Base-by-base conservation (phyloP, 2,113 vertebrate genomes). In the Trochalopteron elliotii region DNA sequence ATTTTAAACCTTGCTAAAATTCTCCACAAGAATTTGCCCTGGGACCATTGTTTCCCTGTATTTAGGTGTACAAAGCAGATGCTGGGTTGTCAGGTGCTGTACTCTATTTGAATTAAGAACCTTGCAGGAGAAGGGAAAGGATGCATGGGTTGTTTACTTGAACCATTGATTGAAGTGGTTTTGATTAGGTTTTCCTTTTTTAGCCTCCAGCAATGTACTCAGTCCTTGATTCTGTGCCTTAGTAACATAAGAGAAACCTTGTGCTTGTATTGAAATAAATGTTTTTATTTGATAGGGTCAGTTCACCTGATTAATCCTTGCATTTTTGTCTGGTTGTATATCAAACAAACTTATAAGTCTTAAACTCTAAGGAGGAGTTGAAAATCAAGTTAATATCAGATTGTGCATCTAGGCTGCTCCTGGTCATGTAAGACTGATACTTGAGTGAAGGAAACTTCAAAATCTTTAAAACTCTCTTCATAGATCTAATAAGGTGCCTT, bases 191-290 rank as follows among this genome's bases (percentile, higher is more conserved):
- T 89, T 75, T 79, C 23, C 12, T 39, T 81, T 83, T 91, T 63
- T 72, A 82, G 71, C 69, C 40, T 91, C n/a, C 40, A 83, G 49
- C n/a, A 91, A 61, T 22, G 42, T 44, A n/a, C 59, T 76, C 31
- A 47, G 42, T 72, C 82, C 40, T 91, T 85, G 15, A 70, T 93
- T 95, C 86, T 79, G 33, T 95, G 70, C 28, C 28, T 92, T 14
- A 57, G 10, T 56, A 64, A 52, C 84, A 42, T 37, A 57, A 74
- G 37, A 59, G 52, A 61, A 87, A 61, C 22, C 6, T 90, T 90
- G 55, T 50, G n/a, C 94, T 94, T 93, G 16, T 65, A 89, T 6
- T 68, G 49, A 93, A 98, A 97, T 95, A 96, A 96, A 93, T 8
- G 9, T 89, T 59, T 52, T 64, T 55, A 12, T 45, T 77, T 33